Evolutionary conservation across 2,797 vertebrate genomes (phyloP).

Genomic region (Cyprinodon diabolis): DNA sequence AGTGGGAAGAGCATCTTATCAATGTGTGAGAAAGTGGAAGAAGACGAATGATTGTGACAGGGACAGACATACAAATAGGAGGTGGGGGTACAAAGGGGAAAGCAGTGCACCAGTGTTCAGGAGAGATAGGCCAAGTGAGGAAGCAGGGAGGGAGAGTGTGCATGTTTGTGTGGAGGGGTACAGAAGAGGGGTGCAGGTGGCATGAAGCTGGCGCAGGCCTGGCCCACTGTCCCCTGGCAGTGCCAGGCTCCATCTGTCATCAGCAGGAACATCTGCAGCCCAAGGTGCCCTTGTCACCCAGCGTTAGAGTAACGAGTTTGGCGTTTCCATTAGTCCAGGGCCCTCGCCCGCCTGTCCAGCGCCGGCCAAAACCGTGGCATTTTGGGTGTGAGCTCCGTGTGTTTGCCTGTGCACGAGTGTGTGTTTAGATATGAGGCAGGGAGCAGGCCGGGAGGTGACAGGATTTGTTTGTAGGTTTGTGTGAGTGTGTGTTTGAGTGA

Average conservation of each 20-base stretch:
- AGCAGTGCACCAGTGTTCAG: constrained; percentile 62
- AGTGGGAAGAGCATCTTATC: constrained; percentile 55
- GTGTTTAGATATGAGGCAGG: constrained; percentile 21
- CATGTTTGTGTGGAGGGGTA: constrained; percentile 64
- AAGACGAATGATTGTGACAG: constrained; percentile 55
- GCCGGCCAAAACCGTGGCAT: constrained; percentile 73
- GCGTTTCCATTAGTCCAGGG: constrained; percentile 88
- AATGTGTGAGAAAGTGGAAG: constrained; percentile 52
- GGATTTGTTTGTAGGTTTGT: constrained; percentile 58
- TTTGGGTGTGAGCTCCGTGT: constrained; percentile 71
- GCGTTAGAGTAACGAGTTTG: constrained; percentile 94
- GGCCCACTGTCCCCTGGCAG: constrained; percentile 82
- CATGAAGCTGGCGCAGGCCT: constrained; percentile 84
- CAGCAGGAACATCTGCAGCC: constrained; percentile 93
- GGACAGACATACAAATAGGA: constrained; percentile 53
- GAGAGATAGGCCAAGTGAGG: constrained; percentile 73
- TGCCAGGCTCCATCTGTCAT: constrained; percentile 94
- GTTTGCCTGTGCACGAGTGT: constrained; percentile 37
- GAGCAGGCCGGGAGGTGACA: constrained; percentile 36
- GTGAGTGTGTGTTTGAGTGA: constrained; percentile 31
- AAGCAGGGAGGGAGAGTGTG: constrained; percentile 54
- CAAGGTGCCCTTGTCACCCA: constrained; percentile 98
- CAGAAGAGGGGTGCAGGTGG: constrained; percentile 88
- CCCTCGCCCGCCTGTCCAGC: constrained; percentile 60
- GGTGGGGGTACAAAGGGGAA: constrained; percentile 39